These are phyloP conservation scores for Aphis gossypii DNA, from an alignment of 1,140 invertebrate species.

Conservation along the genomic window DNA sequence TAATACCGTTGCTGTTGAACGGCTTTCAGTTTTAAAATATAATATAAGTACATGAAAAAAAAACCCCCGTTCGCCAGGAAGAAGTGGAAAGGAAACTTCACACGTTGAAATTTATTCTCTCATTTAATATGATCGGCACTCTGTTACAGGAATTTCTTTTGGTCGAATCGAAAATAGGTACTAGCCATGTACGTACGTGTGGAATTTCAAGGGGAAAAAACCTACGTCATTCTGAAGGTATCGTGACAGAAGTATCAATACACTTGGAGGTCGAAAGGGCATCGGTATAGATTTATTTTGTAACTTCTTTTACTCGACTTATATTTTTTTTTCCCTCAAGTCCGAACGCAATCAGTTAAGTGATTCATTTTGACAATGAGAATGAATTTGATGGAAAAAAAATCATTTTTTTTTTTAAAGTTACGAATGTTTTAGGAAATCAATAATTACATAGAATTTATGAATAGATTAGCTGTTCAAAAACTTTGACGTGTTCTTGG, in stretches of 20 bases:
- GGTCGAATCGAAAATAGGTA: slow-evolving; percentile 1
- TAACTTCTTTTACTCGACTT: slow-evolving; percentile 1
- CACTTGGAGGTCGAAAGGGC: slow-evolving; percentile 13
- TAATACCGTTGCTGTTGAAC: background rate
- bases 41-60: background rate
- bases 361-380: slow-evolving; percentile 16
- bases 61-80: background rate
- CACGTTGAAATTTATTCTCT: slow-evolving; percentile 11
- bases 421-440: background rate
- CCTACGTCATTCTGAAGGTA: slow-evolving; percentile 25
- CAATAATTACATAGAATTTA: background rate
- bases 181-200: background rate
- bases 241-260: slow-evolving; percentile 36
- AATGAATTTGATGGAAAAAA: background rate
- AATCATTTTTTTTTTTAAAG: background rate
- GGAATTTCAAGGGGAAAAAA: slow-evolving; percentile 31
- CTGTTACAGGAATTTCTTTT: background rate
- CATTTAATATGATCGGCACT: background rate
- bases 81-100: background rate
- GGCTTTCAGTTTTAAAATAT: background rate
- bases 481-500: background rate
- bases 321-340: background rate
- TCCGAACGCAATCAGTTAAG: slow-evolving; percentile 21
- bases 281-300: slow-evolving; percentile 12
- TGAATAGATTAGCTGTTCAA: background rate